phyloP scores from a whole-genome alignment of 2,113 vertebrate genomes.

The Apaloderma vittatum region DNA sequence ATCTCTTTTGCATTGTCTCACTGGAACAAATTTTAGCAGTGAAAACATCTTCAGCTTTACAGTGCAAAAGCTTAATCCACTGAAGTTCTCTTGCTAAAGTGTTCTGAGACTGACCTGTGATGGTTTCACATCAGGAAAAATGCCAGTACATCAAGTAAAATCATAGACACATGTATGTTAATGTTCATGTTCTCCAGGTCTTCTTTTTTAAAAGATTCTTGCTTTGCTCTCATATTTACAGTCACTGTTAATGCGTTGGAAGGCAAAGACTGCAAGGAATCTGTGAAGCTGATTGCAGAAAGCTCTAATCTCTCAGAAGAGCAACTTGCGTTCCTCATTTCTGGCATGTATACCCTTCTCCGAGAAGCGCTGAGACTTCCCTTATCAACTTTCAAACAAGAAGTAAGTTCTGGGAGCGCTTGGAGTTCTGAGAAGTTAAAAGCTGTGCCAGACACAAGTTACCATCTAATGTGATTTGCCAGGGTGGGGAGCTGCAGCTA shows the following conservation, averaged over 20 bases:
- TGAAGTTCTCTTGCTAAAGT: background rate
- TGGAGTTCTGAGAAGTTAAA: background rate
- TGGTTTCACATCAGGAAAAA: background rate
- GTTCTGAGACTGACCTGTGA: background rate
- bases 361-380: slow-evolving; percentile 85
- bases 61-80: background rate
- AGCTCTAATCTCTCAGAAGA: slow-evolving; percentile 79
- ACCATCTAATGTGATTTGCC: background rate
- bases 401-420: slow-evolving; percentile 71
- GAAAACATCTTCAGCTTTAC: background rate
- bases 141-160: background rate
- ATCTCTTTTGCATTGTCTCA: background rate
- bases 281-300: slow-evolving; percentile 78
- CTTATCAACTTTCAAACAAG: slow-evolving; percentile 81
- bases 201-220: background rate
- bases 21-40: background rate
- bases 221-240: slow-evolving; percentile 54
- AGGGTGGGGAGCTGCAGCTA: background rate
- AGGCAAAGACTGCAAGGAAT: slow-evolving; percentile 86
- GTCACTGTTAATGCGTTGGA: slow-evolving; percentile 86
- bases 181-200: background rate
- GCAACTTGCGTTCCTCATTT: slow-evolving; percentile 80
- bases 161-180: background rate
- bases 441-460: rapidly evolving
- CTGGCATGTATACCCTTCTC: slow-evolving; percentile 85